phyloP scores from a whole-genome alignment of 1,140 invertebrate species.

The Chironomus striatipennis region DNA sequence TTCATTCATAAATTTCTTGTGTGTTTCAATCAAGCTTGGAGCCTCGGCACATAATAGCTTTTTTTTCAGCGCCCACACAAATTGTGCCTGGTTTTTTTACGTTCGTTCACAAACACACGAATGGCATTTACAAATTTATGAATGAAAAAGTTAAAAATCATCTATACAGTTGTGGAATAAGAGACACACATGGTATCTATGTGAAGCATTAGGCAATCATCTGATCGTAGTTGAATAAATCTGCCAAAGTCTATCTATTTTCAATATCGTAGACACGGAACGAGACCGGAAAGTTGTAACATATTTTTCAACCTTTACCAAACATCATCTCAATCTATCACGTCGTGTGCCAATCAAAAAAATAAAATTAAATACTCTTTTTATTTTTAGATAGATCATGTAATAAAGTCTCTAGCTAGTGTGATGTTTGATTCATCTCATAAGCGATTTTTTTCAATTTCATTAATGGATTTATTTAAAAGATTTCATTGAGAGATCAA shows the following conservation, averaged over 20 bases:
- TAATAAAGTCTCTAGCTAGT: not conserved
- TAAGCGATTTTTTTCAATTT: not conserved
- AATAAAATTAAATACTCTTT: not conserved
- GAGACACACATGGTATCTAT: not conserved
- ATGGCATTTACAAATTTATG: slow-evolving; percentile 21
- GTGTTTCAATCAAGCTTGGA: not conserved
- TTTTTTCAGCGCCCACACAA: not conserved
- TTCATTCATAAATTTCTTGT: slow-evolving; percentile 20
- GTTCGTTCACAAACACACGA: not conserved
- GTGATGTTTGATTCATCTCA: not conserved
- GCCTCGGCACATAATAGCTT: slow-evolving; percentile 16
- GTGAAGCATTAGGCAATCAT: not conserved
- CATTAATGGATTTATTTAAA: not conserved
- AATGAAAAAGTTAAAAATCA: slow-evolving; percentile 13
- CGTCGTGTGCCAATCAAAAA: not conserved
- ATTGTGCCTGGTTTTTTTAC: not conserved
- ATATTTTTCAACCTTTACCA: not conserved
- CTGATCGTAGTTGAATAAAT: not conserved
- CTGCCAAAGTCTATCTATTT: not conserved
- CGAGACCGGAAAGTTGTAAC: slow-evolving; percentile 6
- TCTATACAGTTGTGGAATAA: not conserved
- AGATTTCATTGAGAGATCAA: not conserved
- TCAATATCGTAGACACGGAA: not conserved
- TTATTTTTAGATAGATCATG: not conserved
- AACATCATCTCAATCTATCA: not conserved